These are phyloP conservation scores for Drosophila nr. medialis DNA, from an alignment of 2,888 invertebrate species.

Conservation along the genomic window DNA sequence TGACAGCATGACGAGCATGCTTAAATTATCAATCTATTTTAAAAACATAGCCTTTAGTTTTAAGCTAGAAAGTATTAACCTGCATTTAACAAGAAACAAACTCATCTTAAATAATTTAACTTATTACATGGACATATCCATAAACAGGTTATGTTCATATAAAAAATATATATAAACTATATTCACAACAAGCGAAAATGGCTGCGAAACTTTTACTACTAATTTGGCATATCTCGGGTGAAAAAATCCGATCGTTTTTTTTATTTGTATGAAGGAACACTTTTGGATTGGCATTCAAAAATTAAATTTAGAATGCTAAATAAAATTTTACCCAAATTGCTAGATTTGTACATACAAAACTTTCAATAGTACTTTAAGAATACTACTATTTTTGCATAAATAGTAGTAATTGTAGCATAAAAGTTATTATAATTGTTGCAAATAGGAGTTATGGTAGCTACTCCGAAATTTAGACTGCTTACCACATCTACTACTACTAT, in stretches of 20 bases:
- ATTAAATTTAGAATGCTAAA: background rate
- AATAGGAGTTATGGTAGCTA: too few species aligned
- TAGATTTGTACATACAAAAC: too few species aligned
- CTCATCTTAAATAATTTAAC: background rate
- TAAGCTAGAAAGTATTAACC: slow-evolving; percentile 8
- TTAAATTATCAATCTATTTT: background rate
- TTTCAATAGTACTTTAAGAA: too few species aligned
- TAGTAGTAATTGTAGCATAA: too few species aligned
- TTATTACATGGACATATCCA: background rate
- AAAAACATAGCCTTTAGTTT: background rate
- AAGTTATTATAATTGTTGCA: too few species aligned
- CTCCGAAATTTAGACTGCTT: too few species aligned
- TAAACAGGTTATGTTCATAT: background rate
- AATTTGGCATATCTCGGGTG: background rate
- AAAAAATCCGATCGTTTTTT: background rate
- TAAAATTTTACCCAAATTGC: too few species aligned
- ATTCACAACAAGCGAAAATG: background rate
- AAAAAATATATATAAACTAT: background rate
- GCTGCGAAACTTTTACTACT: background rate
- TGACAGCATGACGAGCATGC: background rate
- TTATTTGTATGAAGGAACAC: background rate
- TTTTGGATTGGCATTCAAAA: background rate
- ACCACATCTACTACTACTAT: background rate
- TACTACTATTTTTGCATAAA: too few species aligned
- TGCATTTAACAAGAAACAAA: slow-evolving; percentile 1